A percentile compares a stretch with the other conserved stretches of the same genome.
These are phyloP conservation scores for Papilio demoleus DNA, from an alignment of 2,888 invertebrate genomes.

Conservation along the genomic window DNA sequence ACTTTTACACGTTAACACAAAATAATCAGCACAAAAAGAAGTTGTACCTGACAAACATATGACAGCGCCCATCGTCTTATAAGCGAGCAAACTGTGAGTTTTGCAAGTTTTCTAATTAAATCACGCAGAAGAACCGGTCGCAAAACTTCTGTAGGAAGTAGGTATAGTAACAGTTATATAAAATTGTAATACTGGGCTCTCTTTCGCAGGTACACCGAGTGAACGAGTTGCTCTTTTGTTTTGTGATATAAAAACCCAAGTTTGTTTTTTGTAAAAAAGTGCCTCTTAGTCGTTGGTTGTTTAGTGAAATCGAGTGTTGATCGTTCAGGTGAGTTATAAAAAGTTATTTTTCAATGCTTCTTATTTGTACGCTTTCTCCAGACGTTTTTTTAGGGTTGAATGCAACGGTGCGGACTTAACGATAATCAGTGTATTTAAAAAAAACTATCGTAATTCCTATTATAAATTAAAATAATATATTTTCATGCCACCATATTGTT, in stretches of 20 bases:
- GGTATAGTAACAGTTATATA: slow-evolving; percentile 67
- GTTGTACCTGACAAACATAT: slow-evolving; percentile 29
- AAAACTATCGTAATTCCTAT: neutral
- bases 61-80: slow-evolving; percentile 43
- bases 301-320: slow-evolving; percentile 62
- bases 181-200: slow-evolving; percentile 62
- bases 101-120: slow-evolving; percentile 42
- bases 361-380: slow-evolving; percentile 58
- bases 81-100: slow-evolving; percentile 45
- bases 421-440: slow-evolving; percentile 2
- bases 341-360: slow-evolving; percentile 51
- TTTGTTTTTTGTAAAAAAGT: slow-evolving; percentile 58
- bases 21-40: slow-evolving; percentile 40
- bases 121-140: slow-evolving; percentile 57
- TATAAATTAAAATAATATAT: too few relatives aligned
- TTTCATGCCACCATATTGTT: neutral
- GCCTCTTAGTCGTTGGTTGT: slow-evolving; percentile 52
- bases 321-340: slow-evolving; percentile 61
- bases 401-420: slow-evolving; percentile 33
- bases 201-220: slow-evolving; percentile 62
- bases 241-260: slow-evolving; percentile 58
- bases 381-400: slow-evolving; percentile 53
- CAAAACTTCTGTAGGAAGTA: slow-evolving; percentile 58
- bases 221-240: slow-evolving; percentile 54
- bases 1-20: slow-evolving; percentile 49